Evolutionary conservation across 2,888 invertebrate genomes (phyloP).

Genomic region (Euphydryas editha): DNA sequence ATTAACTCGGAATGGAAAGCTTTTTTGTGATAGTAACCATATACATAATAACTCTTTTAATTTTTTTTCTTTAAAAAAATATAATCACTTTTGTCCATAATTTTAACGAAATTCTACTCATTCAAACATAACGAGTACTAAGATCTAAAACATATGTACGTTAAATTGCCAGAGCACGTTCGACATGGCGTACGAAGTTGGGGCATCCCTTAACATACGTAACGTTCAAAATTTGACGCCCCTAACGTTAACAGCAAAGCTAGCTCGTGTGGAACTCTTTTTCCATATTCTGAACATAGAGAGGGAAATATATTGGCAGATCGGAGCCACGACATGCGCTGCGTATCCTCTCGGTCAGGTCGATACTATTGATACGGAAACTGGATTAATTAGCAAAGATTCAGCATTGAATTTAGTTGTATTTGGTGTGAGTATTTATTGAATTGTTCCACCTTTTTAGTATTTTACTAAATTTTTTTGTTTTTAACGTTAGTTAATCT

Average conservation of each 20-base stretch:
- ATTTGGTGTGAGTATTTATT: constrained; percentile 90
- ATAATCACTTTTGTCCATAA: too few species aligned
- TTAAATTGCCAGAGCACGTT: constrained; percentile 88
- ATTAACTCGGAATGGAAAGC: too few species aligned
- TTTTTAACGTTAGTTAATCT: not conserved
- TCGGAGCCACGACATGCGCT: constrained; percentile 97
- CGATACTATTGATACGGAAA: constrained; percentile 96
- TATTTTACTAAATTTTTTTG: not conserved
- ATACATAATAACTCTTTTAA: too few species aligned
- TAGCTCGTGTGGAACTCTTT: constrained; percentile 97
- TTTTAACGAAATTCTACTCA: too few species aligned
- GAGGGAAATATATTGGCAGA: constrained; percentile 98
- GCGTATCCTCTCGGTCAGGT: constrained; percentile 97
- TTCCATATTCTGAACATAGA: constrained; percentile 98
- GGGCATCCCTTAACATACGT: constrained; percentile 92
- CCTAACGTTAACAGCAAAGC: constrained; percentile 95
- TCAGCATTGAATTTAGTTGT: constrained; percentile 98
- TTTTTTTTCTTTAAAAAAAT: too few species aligned
- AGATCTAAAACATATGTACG: not conserved
- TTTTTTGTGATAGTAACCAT: too few species aligned
- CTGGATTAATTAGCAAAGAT: constrained; percentile 96
- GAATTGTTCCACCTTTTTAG: constrained; percentile 63
- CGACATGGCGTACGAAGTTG: constrained; percentile 97
- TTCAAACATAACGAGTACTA: too few species aligned
- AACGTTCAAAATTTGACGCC: constrained; percentile 96